These are phyloP conservation scores for Anolis sagrei DNA, from an alignment of 2,113 vertebrate genomes.

Conservation along the genomic window DNA sequence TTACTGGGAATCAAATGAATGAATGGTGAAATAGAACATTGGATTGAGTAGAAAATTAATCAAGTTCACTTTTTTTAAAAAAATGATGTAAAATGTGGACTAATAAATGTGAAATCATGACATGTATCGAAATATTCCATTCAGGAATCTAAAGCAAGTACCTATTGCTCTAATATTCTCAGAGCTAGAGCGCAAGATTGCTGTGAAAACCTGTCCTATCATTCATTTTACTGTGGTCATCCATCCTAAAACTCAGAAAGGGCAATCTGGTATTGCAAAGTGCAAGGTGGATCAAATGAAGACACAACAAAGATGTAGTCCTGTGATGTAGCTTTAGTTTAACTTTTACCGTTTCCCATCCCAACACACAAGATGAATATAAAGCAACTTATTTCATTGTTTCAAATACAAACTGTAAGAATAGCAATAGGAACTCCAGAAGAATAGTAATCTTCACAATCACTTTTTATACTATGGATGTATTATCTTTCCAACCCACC, in stretches of 20 bases:
- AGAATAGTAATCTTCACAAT: neutral
- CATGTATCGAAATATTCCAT: neutral
- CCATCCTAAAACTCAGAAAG: neutral
- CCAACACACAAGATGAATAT: neutral
- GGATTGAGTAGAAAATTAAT: neutral
- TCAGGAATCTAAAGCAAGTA: neutral
- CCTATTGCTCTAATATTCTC: fast-evolving
- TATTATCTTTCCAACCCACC: neutral
- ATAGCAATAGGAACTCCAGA: neutral
- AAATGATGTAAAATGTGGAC: neutral
- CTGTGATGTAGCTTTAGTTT: neutral
- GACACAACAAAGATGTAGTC: neutral
- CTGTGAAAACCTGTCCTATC: neutral
- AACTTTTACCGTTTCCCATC: neutral
- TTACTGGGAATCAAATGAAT: neutral
- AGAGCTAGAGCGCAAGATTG: neutral
- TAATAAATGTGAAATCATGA: neutral
- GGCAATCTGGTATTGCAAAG: neutral
- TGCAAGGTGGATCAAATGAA: neutral
- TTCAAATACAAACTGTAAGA: neutral
- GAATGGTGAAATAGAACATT: neutral
- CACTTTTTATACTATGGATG: neutral
- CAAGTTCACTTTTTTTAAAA: neutral
- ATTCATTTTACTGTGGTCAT: neutral
- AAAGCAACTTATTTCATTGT: too few species aligned